Conservation (phyloP, 2,113 vertebrate genomes). For the Engystomops pustulosus region DNA sequence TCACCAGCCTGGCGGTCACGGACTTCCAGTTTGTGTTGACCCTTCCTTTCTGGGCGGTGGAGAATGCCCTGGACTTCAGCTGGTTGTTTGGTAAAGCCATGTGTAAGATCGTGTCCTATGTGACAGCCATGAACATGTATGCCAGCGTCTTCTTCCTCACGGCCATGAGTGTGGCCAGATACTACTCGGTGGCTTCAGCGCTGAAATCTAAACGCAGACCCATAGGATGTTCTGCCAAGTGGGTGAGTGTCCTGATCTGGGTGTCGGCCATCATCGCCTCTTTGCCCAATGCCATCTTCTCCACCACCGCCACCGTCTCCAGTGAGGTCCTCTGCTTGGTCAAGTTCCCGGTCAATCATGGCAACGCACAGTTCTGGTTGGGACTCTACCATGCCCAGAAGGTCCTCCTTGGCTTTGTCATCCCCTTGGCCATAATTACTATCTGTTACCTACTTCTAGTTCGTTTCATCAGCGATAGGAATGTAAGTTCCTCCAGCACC, state of each 20-base stretch:
- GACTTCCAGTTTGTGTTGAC: conserved; percentile 97
- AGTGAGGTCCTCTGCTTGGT: conserved; percentile 90
- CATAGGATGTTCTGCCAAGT: conserved; percentile 73
- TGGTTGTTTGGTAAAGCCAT: conserved; percentile 93
- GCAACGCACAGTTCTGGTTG: conserved; percentile 86
- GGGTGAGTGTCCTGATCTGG: conserved; percentile 84
- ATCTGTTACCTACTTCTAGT: conserved; percentile 89
- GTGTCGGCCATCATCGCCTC: conserved; percentile 80
- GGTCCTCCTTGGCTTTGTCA: conserved; percentile 87
- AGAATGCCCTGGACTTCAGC: conserved; percentile 91
- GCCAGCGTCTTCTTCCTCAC: conserved; percentile 98
- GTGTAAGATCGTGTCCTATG: conserved; percentile 92
- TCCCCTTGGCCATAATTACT: conserved; percentile 84
- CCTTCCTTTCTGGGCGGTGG: conserved; percentile 95
- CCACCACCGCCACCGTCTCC: conserved; percentile 84
- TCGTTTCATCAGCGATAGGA: conserved; percentile 83
- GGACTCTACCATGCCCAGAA: conserved; percentile 93
- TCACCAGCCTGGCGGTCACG: conserved; percentile 90
- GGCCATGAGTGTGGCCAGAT: conserved; percentile 92
- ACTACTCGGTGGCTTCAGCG: conserved; percentile 88
- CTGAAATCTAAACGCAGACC: conserved; percentile 77
- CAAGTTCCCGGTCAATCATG: conserved; percentile 83
- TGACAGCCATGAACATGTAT: conserved; percentile 96
- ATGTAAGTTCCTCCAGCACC: conserved; percentile 75
- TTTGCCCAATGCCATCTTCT: conserved; percentile 89